Conservation (phyloP, 2,113 vertebrate species). For the Seriola quinqueradiata region DNA sequence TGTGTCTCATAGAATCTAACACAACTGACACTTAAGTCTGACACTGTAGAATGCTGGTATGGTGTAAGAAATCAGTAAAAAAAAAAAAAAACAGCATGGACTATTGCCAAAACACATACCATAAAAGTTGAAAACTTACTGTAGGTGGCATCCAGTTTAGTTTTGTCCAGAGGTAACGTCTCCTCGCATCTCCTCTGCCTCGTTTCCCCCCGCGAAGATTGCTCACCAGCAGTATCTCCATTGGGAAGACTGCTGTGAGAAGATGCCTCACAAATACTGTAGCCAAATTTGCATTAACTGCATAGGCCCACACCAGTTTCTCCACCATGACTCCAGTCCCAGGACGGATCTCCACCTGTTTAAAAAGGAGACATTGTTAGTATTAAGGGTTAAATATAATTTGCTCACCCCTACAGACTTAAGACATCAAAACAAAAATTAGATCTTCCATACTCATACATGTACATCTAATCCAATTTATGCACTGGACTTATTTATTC, state of each 20-base stretch:
- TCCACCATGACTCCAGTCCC: conserved; percentile 23
- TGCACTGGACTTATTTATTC: conserved; percentile 24
- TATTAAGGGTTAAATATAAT: conserved; percentile 3
- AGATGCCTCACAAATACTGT: conserved; percentile 33
- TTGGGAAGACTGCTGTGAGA: conserved; percentile 21
- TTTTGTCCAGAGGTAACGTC: conserved; percentile 25
- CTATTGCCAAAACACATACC: not conserved
- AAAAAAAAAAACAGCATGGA: not conserved
- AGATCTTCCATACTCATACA: not conserved
- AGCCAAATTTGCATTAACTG: conserved; percentile 16
- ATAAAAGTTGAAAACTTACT: not conserved
- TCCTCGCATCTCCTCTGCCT: conserved; percentile 15
- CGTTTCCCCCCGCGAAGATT: conserved; percentile 9
- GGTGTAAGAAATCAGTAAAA: not conserved
- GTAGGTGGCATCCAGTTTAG: conserved; percentile 15
- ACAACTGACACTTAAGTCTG: not conserved
- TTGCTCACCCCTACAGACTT: not conserved
- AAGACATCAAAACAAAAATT: conserved; percentile 4
- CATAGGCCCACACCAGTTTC: conserved; percentile 14
- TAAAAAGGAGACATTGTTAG: conserved; percentile 12
- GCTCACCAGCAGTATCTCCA: conserved; percentile 20
- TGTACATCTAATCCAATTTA: not conserved
- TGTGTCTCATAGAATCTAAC: not conserved
- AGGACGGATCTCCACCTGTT: conserved; percentile 33
- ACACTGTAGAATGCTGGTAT: no score